These are phyloP conservation scores for Triops longicaudatus DNA, from an alignment of 1,140 invertebrate genomes.

Conservation along the genomic window DNA sequence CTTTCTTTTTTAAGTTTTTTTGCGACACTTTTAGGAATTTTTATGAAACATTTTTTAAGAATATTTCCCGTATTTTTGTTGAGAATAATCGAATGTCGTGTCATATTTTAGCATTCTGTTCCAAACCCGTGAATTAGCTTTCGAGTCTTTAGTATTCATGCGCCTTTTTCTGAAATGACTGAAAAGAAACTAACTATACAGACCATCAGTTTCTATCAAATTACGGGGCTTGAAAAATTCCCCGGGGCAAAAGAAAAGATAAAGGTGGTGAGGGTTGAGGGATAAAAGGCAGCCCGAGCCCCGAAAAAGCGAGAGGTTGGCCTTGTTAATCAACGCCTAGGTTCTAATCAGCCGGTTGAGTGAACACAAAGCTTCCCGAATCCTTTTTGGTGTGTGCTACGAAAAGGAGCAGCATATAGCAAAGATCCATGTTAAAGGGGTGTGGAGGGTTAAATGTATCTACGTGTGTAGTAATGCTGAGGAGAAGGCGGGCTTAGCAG, in stretches of 20 bases:
- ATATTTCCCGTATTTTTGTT: no score
- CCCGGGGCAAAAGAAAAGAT: background rate
- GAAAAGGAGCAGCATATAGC: background rate
- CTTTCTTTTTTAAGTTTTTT: no score
- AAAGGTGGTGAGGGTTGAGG: background rate
- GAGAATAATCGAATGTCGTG: no score
- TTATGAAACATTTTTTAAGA: no score
- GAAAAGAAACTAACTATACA: background rate
- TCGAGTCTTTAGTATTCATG: background rate
- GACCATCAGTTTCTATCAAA: conserved; percentile 3
- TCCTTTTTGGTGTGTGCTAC: background rate
- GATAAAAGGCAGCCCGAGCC: background rate
- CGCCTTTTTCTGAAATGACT: background rate
- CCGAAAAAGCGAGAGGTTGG: background rate
- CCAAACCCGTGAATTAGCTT: background rate
- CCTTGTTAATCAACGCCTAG: conserved; percentile 11
- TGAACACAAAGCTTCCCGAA: conserved; percentile 11
- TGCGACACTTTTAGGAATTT: no score
- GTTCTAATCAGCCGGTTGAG: conserved; percentile 11
- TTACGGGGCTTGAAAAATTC: background rate
- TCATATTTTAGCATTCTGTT: no score
- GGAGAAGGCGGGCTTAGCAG: background rate
- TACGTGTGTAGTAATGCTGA: no score
- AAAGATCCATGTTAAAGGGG: background rate
- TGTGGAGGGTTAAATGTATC: background rate